Conservation (phyloP, 1,140 invertebrate species). For the Bombyx mandarina region DNA sequence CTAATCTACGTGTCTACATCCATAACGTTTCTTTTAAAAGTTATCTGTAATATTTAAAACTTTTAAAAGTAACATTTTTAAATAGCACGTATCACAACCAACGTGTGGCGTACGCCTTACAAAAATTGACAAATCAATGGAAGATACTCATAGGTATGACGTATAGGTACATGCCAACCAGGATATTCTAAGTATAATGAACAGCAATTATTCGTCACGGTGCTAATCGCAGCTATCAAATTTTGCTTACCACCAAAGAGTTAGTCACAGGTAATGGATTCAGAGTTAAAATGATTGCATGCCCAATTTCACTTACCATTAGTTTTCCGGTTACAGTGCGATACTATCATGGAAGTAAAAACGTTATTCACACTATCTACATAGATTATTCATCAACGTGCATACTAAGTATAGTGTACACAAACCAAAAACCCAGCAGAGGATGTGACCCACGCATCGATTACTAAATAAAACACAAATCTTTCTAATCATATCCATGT, state of each 20-base stretch:
- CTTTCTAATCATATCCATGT: conserved; percentile 66
- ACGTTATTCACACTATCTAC: conserved; percentile 16
- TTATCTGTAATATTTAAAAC: conserved; percentile 21
- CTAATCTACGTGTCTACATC: conserved; percentile 62
- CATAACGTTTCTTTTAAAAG: conserved; percentile 37
- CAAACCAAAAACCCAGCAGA: conserved; percentile 34
- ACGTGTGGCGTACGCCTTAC: conserved; percentile 58
- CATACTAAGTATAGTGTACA: conserved; percentile 23
- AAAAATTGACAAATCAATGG: conserved; percentile 58
- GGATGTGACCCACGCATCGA: conserved; percentile 24
- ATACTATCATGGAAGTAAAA: too few relatives aligned
- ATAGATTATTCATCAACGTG: conserved; percentile 27
- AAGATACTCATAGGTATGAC: conserved; percentile 40
- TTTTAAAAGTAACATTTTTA: conserved; percentile 35
- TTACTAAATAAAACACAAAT: conserved; percentile 63
- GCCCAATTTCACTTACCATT: too few relatives aligned
- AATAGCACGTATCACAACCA: conserved; percentile 69
- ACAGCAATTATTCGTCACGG: too few relatives aligned
- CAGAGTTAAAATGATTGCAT: too few relatives aligned
- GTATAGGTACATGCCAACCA: conserved; percentile 53
- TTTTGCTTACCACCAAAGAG: too few relatives aligned
- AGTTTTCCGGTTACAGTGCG: too few relatives aligned
- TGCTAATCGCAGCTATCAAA: too few relatives aligned
- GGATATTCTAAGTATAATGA: conserved; percentile 7
- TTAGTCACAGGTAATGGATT: too few relatives aligned